Evolutionary conservation across 1,140 invertebrate genomes (phyloP).

Genomic region (Drosophila sulfurigaster): DNA sequence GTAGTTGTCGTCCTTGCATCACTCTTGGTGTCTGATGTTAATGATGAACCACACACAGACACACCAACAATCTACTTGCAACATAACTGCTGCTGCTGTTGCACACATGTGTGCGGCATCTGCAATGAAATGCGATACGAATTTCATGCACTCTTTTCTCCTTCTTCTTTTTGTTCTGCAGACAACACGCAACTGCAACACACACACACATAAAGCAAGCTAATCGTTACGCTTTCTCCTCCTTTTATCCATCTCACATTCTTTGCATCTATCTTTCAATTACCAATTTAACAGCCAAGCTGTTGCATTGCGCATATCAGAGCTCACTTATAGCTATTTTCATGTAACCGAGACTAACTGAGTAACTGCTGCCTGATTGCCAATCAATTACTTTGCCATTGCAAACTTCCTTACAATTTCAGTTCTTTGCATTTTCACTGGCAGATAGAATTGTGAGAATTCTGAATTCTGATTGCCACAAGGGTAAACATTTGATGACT

Average conservation of each 20-base stretch:
- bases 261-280: neutral
- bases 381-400: neutral
- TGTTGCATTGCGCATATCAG: constrained; percentile 7
- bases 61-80: neutral
- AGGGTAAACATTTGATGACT: no score
- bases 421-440: no score
- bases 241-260: neutral
- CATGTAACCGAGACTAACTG: neutral
- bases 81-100: no score
- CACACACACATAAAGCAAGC: no score
- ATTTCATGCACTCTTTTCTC: constrained; percentile 7
- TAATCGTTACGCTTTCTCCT: neutral
- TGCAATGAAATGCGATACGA: constrained; percentile 55
- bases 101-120: constrained; percentile 36
- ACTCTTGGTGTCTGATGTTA: constrained; percentile 57
- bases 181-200: no score
- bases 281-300: neutral
- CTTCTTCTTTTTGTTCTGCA: no score
- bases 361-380: neutral
- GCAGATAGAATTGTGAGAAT: no score
- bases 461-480: no score
- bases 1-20: constrained; percentile 53
- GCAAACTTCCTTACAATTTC: no score
- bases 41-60: constrained; percentile 59
- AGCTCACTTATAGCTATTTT: neutral